These are phyloP conservation scores for Aviceda subcristata DNA, from an alignment of 2,113 vertebrate species.

Conservation along the genomic window DNA sequence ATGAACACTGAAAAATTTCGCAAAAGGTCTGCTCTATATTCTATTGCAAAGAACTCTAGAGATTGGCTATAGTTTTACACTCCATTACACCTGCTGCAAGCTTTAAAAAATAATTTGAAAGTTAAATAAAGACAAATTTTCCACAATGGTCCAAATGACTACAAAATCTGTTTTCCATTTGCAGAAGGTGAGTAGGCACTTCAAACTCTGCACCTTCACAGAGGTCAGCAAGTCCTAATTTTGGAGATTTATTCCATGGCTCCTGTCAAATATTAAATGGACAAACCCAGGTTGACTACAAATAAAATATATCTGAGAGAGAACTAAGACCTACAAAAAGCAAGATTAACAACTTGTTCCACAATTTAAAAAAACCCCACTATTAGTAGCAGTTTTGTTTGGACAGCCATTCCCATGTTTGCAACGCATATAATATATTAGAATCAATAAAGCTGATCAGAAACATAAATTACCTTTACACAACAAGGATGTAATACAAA, in stretches of 20 bases:
- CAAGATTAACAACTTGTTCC: neutral
- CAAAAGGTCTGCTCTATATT: neutral
- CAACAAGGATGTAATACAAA: neutral
- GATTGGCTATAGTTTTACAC: neutral
- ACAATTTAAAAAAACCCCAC: rapidly evolving
- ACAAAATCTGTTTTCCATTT: neutral
- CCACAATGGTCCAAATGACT: neutral
- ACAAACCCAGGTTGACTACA: neutral
- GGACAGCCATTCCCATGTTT: neutral
- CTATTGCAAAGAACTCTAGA: neutral
- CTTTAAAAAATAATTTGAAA: neutral
- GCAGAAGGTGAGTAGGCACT: neutral
- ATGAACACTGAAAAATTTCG: neutral
- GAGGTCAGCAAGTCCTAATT: neutral
- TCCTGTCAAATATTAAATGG: neutral
- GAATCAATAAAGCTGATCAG: neutral
- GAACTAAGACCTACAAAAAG: neutral
- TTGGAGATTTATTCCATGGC: neutral
- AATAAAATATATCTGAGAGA: neutral
- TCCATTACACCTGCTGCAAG: neutral
- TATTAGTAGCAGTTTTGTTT: neutral
- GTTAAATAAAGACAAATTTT: neutral
- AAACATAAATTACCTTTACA: neutral
- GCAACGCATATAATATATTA: neutral
- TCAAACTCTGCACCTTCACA: neutral